A percentile compares a stretch with the other conserved stretches of the same genome.
Evolutionary conservation across 2,888 invertebrate species (phyloP).

Genomic region (Pyrochroa serraticornis): DNA sequence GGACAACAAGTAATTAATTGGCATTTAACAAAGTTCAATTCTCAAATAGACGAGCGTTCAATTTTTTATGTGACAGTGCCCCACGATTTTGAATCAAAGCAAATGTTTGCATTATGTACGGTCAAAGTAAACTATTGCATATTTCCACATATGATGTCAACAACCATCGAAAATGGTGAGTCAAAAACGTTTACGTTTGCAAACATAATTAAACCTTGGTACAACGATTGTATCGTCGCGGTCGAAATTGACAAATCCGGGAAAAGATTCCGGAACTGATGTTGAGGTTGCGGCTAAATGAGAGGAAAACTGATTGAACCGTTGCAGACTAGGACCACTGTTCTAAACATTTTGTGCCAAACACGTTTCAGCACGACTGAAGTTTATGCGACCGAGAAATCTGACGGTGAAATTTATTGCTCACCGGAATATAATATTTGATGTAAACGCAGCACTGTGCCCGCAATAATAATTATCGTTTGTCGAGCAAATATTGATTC

Average conservation of each 20-base stretch:
- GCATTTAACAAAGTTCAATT: background rate
- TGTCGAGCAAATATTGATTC: constrained; percentile 29
- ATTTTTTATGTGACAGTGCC: constrained; percentile 6
- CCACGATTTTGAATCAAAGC: constrained; percentile 5
- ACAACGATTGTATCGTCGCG: no score
- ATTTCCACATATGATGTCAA: constrained; percentile 6
- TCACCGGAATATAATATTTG: constrained; percentile 31
- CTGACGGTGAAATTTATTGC: constrained; percentile 31
- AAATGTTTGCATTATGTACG: constrained; percentile 12
- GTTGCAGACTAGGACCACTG: constrained; percentile 19
- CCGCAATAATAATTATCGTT: constrained; percentile 31
- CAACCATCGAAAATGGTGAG: constrained; percentile 7
- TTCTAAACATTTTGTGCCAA: constrained; percentile 29
- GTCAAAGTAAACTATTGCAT: constrained; percentile 18
- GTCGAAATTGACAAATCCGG: background rate
- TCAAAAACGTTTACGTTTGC: background rate
- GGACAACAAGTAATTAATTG: constrained; percentile 18
- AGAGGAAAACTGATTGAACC: constrained; percentile 17
- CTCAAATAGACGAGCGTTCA: background rate
- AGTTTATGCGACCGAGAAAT: constrained; percentile 32
- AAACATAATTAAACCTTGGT: constrained; percentile 4
- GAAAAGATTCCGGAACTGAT: no score
- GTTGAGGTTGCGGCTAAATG: constrained; percentile 16
- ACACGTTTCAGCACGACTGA: constrained; percentile 31
- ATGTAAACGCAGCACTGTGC: constrained; percentile 30